These are phyloP conservation scores for Heliconius melpomene DNA, from an alignment of 1,140 invertebrate genomes.

Conservation along the genomic window DNA sequence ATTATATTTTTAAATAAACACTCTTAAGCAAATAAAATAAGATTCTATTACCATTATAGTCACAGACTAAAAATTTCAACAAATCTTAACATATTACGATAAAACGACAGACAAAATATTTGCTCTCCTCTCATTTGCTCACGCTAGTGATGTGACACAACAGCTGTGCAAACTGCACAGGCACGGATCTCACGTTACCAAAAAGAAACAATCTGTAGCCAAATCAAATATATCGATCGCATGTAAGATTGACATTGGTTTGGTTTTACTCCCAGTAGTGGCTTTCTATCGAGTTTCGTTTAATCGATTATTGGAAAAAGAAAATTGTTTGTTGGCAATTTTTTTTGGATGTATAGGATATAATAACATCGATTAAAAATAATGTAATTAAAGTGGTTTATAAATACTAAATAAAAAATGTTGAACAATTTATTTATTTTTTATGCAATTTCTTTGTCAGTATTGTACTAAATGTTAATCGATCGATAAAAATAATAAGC, in stretches of 20 bases:
- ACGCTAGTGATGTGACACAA: constrained; percentile 7
- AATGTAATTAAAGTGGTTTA: no score
- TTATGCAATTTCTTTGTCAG: no score
- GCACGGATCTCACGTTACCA: constrained; percentile 8
- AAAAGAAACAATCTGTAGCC: constrained; percentile 11
- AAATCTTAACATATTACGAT: constrained; percentile 3
- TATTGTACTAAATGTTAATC: no score
- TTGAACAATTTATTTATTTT: no score
- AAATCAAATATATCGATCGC: constrained; percentile 18
- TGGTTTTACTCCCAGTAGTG: neutral
- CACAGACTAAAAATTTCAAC: neutral
- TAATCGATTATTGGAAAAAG: neutral
- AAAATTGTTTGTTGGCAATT: no score
- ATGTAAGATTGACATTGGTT: constrained; percentile 14
- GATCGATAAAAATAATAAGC: no score
- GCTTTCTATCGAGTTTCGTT: neutral
- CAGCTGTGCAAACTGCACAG: constrained; percentile 21
- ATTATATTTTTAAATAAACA: no score
- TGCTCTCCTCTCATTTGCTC: constrained; percentile 6
- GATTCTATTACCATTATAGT: no score
- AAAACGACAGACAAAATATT: constrained; percentile 13
- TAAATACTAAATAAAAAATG: no score
- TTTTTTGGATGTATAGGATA: no score
- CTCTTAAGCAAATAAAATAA: no score
- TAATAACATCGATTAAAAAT: no score